Evolutionary conservation across 2,113 vertebrate species (phyloP), one percentile per base, ranked within the genome.

Genomic region (Ochotona curzoniae): DNA sequence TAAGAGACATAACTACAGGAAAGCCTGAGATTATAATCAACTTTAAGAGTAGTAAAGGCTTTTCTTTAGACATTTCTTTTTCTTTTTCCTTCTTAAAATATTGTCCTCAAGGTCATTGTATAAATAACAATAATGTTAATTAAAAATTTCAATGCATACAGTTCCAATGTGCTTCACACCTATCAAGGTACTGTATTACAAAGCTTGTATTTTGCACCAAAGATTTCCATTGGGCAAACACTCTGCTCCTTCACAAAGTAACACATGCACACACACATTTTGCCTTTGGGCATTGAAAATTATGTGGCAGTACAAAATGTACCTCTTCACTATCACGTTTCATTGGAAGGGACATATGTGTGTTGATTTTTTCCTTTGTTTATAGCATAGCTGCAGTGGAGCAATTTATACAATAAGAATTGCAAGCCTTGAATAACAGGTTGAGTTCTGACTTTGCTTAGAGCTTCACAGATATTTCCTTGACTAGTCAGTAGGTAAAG

Each of bases 361-460:
- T 30, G 8, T 49, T 25, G 74, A 15, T 70, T 60, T 83, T 38
- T 2, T 0, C 35, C 86, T 89, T 83, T 66, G 69, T 17, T n/a
- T 76, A 32, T 8, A 0, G 20, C 32, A 83, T 69, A 89, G 23
- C 61, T 80, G 81, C 14, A n/a, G 21, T 78, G 67, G 57, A 47
- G 17, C 32, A 79, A 69, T 93, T 51, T 94, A 83, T 61, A 9
- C 32, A 66, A 54, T 89, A 67, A 71, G n/a, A 86, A 9, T 63
- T 93, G 38, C 80, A 54, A 35, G 67, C 26, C 47, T 87, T 67
- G 23, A 83, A 75, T 78, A 71, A 87, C 35, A 66, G 20, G 57
- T 60, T 94, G 54, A 86, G 70, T 32, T 95, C 32, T 90, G 63
- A 35, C 69, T 87, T 92, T 92, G 32, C 61, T 94, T 93, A 32